A percentile compares a stretch with the other conserved stretches of the same genome.
phyloP scores from a whole-genome alignment of 2,113 vertebrate genomes.

The Solea solea region DNA sequence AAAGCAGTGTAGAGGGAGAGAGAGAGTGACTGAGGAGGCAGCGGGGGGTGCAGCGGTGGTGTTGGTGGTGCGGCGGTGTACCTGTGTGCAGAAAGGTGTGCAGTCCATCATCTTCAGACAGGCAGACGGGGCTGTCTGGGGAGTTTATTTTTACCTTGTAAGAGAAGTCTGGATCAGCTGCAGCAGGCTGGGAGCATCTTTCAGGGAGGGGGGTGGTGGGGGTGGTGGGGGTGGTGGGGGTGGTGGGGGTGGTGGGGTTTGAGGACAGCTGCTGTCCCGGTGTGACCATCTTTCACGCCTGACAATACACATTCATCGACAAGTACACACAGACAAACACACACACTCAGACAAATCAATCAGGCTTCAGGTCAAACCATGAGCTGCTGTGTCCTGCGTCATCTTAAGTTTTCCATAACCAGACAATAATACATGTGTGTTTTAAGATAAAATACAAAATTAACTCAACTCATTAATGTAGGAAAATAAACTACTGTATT shows the following conservation, averaged over 20 bases:
- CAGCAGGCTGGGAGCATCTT: slow-evolving; percentile 39
- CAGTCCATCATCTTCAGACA: slow-evolving; percentile 71
- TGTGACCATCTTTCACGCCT: slow-evolving; percentile 36
- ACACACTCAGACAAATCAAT: background rate
- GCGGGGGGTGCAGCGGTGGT: background rate
- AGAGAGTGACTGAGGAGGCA: slow-evolving; percentile 16
- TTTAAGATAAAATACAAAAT: no score
- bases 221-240: background rate
- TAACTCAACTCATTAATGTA: no score
- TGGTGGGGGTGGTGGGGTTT: slow-evolving; percentile 1
- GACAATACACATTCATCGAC: slow-evolving; percentile 11
- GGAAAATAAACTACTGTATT: no score
- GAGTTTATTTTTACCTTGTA: slow-evolving; percentile 75
- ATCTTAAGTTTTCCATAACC: no score
- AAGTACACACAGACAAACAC: slow-evolving; percentile 1
- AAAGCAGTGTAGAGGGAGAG: slow-evolving; percentile 18
- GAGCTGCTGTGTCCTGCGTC: no score
- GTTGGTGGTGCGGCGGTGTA: slow-evolving; percentile 23
- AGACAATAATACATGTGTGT: no score
- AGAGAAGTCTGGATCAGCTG: slow-evolving; percentile 43
- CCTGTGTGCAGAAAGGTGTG: slow-evolving; percentile 69
- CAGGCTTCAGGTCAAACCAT: no score
- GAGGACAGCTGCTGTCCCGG: slow-evolving; percentile 38
- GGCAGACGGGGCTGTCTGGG: slow-evolving; percentile 69
- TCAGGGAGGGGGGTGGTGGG: background rate